These are phyloP conservation scores for Cylindroiulus punctatus DNA, from an alignment of 2,888 invertebrate species.

Conservation along the genomic window DNA sequence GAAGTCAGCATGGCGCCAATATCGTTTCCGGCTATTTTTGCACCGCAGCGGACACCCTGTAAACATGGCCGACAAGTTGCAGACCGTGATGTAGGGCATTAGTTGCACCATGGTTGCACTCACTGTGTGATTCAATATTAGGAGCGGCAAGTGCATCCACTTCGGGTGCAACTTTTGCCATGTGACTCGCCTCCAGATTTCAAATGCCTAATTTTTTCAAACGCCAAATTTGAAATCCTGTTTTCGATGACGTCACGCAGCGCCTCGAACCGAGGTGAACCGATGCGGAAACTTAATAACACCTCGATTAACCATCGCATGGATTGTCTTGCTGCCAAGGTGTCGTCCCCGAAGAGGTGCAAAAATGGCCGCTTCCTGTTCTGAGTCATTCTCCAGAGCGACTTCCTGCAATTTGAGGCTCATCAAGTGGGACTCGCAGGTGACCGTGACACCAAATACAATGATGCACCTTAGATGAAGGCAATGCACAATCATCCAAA, in stretches of 20 bases:
- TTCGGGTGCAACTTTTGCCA: not conserved
- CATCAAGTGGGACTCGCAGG: not conserved
- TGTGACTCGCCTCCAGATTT: no score
- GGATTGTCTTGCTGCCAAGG: conserved; percentile 6
- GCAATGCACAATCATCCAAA: not conserved
- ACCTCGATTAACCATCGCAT: not conserved
- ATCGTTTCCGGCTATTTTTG: no score
- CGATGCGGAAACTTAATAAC: conserved; percentile 39
- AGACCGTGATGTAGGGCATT: no score
- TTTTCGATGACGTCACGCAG: not conserved
- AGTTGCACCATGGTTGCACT: no score
- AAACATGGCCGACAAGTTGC: no score
- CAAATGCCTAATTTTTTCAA: no score
- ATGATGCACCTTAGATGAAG: not conserved
- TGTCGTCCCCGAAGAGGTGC: conserved; percentile 4
- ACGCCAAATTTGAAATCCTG: not conserved
- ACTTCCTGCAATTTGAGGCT: conserved; percentile 45
- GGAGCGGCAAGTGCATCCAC: no score
- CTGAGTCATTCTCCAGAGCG: conserved; percentile 14
- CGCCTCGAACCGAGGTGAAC: not conserved
- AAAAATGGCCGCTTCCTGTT: conserved; percentile 11
- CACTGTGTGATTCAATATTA: no score
- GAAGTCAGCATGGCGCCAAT: no score
- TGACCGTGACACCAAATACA: conserved; percentile 37
- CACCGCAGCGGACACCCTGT: no score